Evolutionary conservation across 2,113 vertebrate genomes (phyloP).

Genomic region (Maccullochella peelii): DNA sequence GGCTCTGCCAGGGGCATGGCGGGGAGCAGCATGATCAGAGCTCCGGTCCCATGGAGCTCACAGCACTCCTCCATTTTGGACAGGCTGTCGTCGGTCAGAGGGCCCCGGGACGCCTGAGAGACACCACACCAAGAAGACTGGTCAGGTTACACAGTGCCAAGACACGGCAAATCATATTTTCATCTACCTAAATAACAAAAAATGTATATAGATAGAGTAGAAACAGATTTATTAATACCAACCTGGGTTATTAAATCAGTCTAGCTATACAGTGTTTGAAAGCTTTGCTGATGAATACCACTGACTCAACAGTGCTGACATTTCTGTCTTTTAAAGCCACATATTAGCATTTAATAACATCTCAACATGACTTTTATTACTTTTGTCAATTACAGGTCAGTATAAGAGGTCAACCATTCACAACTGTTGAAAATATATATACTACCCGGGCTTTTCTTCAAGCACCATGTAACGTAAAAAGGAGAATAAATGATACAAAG

Average conservation of each 20-base stretch:
- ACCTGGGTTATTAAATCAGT: background rate
- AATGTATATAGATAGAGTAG: background rate
- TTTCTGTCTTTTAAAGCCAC: no score
- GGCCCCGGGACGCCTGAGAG: conserved; percentile 85
- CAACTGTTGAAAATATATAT: no score
- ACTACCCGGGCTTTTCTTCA: no score
- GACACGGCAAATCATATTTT: background rate
- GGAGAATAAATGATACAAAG: no score
- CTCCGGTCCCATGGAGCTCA: conserved; percentile 89
- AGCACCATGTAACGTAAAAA: no score
- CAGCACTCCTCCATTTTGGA: conserved; percentile 83
- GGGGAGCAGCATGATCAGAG: conserved; percentile 90
- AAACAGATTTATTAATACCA: background rate
- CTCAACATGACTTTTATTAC: no score
- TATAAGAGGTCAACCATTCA: no score
- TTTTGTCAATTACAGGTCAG: no score
- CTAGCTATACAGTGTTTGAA: background rate
- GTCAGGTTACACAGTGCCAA: background rate
- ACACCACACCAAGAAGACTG: background rate
- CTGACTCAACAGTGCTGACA: no score
- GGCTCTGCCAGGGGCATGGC: conserved; percentile 49
- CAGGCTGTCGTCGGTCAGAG: conserved; percentile 82
- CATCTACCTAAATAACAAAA: background rate
- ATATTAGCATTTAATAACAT: no score
- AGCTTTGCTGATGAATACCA: no score